Evolutionary conservation across 2,113 vertebrate genomes (phyloP), one percentile per base, ranked within the genome.

Genomic region (Bagarius yarrelli): DNA sequence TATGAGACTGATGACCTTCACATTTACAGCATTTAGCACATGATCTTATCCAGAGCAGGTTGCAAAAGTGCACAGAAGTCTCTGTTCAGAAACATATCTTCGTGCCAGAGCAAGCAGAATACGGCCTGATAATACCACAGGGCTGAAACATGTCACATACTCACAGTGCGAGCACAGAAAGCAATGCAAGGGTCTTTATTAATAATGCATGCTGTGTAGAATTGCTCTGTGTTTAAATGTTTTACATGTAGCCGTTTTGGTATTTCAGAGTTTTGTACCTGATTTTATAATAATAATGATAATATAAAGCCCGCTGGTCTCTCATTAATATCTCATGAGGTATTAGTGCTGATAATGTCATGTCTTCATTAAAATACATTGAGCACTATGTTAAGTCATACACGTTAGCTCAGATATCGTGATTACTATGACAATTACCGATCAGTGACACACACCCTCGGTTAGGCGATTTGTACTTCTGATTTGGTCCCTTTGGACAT

Each of bases 341-440:
- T 19, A 50, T 64, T 25, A 64, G 59, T 32, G 75, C 75, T 63
- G 36, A 61, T 64, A 61, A 76, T 61, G 74, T 30, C 57, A 53
- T 18, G 36, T 52, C 59, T 73, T 73, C 53, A 73, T 73, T 55
- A 32, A 15, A 77, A 50, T 55, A 63, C 6, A 14, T 23, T 50
- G 61, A 50, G 25, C 25, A 9, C 59, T 14, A 19, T 50, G 21
- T 76, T 61, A 44, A 76, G 44, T 60, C 44, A 16, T 61, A 23
- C 57, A 61, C 47, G 21, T 47, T 50, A 32, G 5, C 50, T 36
- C 61, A 25, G n/a, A 25, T 13, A 14, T 77, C 34, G 21, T 60
- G 15, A 50, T 61, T 25, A 32, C 57, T 60, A 9, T 23, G 5
- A 63, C 40, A 61, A 21, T 76, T 76, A 61, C 32, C 18, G 9